Evolutionary conservation across 2,113 vertebrate species (phyloP).

Genomic region (Haliaeetus leucogaster): DNA sequence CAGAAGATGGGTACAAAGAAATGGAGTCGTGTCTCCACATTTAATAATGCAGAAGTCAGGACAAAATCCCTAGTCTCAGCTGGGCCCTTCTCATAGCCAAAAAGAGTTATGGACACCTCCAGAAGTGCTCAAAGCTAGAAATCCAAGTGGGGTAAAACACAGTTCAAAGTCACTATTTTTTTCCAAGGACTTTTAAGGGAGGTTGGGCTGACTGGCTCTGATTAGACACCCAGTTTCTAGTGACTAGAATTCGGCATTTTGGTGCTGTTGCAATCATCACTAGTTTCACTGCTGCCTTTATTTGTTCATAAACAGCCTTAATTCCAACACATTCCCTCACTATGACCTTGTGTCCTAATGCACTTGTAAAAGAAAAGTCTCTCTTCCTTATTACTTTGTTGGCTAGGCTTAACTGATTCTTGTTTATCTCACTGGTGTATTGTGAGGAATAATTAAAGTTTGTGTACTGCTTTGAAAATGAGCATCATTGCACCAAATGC

Average conservation of each 20-base stretch:
- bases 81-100: background rate
- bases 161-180: background rate
- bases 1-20: background rate
- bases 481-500: background rate
- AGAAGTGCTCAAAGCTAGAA: background rate
- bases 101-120: background rate
- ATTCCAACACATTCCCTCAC: background rate
- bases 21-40: background rate
- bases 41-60: background rate
- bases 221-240: background rate
- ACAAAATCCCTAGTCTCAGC: background rate
- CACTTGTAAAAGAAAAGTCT: background rate
- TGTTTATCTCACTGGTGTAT: background rate
- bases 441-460: slow-evolving; percentile 14
- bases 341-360: background rate
- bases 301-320: background rate
- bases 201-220: background rate
- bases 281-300: background rate
- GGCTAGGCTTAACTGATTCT: background rate
- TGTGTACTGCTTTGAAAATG: background rate
- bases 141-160: background rate
- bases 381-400: background rate
- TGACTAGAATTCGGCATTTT: background rate
- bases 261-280: background rate
- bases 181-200: background rate